Conservation (phyloP, 2,797 vertebrate genomes). For the Pogonophryne albipinna region DNA sequence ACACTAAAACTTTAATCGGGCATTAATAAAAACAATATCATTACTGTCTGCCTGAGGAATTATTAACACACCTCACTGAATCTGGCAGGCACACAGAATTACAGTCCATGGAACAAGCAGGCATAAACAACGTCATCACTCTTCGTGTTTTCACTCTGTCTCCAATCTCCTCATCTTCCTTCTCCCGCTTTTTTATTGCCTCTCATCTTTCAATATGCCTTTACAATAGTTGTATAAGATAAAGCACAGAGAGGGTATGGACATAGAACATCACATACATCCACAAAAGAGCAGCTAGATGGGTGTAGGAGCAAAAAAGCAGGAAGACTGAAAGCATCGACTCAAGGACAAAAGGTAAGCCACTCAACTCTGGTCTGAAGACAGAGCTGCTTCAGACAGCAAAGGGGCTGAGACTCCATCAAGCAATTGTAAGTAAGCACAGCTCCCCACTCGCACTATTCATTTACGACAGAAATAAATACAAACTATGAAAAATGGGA, state of each 20-base stretch:
- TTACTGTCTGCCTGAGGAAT: conserved; percentile 65
- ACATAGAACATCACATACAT: conserved; percentile 42
- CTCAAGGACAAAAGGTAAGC: conserved; percentile 71
- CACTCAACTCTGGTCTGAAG: conserved; percentile 62
- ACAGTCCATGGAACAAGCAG: conserved; percentile 44
- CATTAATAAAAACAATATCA: conserved; percentile 83
- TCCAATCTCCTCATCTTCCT: conserved; percentile 27
- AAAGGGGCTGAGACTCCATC: conserved; percentile 44
- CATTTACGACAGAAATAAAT: conserved; percentile 44
- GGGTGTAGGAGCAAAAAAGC: conserved; percentile 11
- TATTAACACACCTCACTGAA: conserved; percentile 60
- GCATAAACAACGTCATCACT: conserved; percentile 53
- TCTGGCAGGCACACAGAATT: conserved; percentile 42
- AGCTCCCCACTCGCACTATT: conserved; percentile 50
- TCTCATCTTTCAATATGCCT: conserved; percentile 56
- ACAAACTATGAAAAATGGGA: conserved; percentile 58
- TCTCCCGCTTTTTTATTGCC: conserved; percentile 22
- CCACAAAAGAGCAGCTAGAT: conserved; percentile 52
- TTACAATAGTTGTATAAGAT: conserved; percentile 44
- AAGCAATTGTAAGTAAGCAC: conserved; percentile 54
- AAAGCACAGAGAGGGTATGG: conserved; percentile 36
- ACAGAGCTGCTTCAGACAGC: conserved; percentile 58
- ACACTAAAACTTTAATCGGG: conserved; percentile 79
- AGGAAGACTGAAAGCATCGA: conserved; percentile 51
- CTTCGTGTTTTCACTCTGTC: conserved; percentile 19